Conservation (phyloP, 2,888 invertebrate species). For the Metellina segmentata region DNA sequence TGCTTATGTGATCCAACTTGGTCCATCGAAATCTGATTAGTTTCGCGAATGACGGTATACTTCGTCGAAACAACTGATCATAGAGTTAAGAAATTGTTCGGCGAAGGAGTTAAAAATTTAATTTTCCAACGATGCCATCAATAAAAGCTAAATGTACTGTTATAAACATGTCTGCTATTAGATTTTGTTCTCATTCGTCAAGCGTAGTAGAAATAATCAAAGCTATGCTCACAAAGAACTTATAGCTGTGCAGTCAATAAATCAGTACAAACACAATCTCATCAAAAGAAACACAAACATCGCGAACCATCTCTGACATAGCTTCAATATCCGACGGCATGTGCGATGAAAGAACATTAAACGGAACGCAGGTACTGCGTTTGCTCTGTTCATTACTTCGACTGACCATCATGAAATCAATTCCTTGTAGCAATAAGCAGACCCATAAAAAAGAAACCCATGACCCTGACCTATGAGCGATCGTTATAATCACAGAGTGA, state of each 20-base stretch:
- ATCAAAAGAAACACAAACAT: neutral
- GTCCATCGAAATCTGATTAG: too few relatives aligned
- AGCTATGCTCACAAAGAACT: too few relatives aligned
- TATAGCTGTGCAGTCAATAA: neutral
- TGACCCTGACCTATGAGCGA: slow-evolving; percentile 41
- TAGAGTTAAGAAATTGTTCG: too few relatives aligned
- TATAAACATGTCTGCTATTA: too few relatives aligned
- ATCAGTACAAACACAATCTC: neutral
- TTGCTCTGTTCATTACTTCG: slow-evolving; percentile 33
- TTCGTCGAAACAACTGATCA: too few relatives aligned
- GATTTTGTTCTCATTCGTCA: neutral
- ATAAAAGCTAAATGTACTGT: too few relatives aligned
- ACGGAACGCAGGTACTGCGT: slow-evolving; percentile 18
- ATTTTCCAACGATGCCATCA: too few relatives aligned
- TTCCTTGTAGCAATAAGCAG: neutral
- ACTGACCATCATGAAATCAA: slow-evolving; percentile 28
- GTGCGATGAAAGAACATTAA: slow-evolving; percentile 13
- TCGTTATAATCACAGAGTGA: slow-evolving; percentile 24
- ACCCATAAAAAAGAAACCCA: neutral
- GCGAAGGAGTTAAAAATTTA: too few relatives aligned
- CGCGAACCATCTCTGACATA: neutral
- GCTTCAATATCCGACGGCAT: neutral
- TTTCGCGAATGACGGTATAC: too few relatives aligned
- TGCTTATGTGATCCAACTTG: too few relatives aligned
- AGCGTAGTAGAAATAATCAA: neutral